Conservation (phyloP, 1,140 invertebrate species). For the Drosophila kohkoa region DNA sequence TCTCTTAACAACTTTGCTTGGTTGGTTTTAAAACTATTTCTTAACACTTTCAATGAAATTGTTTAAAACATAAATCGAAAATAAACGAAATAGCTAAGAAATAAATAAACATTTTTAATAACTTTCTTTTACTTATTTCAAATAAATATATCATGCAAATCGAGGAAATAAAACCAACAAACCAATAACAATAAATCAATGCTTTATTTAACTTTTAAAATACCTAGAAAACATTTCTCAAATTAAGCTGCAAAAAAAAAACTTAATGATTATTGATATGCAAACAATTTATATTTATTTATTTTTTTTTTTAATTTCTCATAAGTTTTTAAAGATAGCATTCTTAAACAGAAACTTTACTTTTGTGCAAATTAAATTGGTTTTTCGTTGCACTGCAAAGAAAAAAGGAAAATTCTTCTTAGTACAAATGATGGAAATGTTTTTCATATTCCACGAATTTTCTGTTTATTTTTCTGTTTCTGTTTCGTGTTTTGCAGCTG, state of each 20-base stretch:
- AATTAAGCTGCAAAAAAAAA: too few relatives aligned
- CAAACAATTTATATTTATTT: too few relatives aligned
- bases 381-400: too few relatives aligned
- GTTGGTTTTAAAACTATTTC: not conserved
- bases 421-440: too few relatives aligned
- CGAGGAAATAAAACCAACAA: too few relatives aligned
- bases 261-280: too few relatives aligned
- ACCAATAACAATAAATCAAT: too few relatives aligned
- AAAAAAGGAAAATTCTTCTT: too few relatives aligned
- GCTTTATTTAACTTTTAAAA: too few relatives aligned
- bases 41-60: not conserved
- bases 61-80: not conserved
- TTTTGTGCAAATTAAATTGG: not conserved
- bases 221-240: too few relatives aligned
- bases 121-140: not conserved
- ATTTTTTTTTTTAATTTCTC: too few relatives aligned
- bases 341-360: not conserved
- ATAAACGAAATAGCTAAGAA: not conserved
- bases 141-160: too few relatives aligned
- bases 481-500: slow-evolving; percentile 47
- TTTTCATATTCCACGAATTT: not conserved
- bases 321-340: not conserved
- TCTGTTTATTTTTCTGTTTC: slow-evolving; percentile 7
- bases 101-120: not conserved
- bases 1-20: not conserved